These are phyloP conservation scores for Polydesmus complanatus DNA, from an alignment of 2,888 invertebrate species.

Conservation along the genomic window DNA sequence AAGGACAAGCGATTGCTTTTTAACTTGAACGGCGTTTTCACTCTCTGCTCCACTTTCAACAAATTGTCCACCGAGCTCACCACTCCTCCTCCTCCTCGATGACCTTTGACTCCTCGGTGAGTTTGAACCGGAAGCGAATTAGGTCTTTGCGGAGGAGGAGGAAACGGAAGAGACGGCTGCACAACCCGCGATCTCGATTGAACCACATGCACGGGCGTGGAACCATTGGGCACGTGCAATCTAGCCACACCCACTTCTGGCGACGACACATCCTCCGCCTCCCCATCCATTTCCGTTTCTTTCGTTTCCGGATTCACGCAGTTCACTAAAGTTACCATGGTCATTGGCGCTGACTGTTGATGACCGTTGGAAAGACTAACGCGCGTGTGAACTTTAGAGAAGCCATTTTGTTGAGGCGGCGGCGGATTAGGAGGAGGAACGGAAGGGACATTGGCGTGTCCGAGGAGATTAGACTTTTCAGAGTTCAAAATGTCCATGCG, in stretches of 20 bases:
- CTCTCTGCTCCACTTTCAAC: constrained; percentile 15
- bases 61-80: constrained; percentile 1
- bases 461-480: background rate
- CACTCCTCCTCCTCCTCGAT: constrained; percentile 11
- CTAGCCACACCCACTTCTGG: constrained; percentile 16
- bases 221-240: constrained; percentile 14
- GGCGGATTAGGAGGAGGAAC: background rate
- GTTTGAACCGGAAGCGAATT: background rate
- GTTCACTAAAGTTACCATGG: constrained; percentile 1
- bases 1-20: constrained; percentile 51
- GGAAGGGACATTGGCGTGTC: background rate
- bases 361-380: constrained; percentile 11
- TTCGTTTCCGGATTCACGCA: background rate
- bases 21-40: constrained; percentile 21
- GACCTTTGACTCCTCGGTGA: background rate
- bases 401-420: background rate
- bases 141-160: background rate
- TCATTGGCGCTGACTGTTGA: background rate
- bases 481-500: background rate
- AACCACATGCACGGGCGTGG: constrained; percentile 13
- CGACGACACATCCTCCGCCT: background rate
- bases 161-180: background rate
- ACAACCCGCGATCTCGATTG: constrained; percentile 8
- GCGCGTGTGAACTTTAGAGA: constrained; percentile 15
- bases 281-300: constrained; percentile 2